Conservation (phyloP, 2,113 vertebrate genomes). For the Myrmophylax atrothorax region DNA sequence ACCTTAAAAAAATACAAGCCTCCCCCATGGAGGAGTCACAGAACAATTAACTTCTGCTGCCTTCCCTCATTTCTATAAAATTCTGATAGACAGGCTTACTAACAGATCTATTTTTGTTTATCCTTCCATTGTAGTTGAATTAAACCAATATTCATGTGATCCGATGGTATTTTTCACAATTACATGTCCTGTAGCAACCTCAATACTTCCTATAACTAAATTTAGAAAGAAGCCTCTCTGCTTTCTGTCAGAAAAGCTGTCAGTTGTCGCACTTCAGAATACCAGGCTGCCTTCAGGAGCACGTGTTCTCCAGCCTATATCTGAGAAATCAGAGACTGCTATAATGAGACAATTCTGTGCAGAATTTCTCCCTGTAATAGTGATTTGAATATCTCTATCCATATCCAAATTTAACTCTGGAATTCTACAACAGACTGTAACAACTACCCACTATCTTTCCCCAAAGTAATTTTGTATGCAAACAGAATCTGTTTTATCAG, state of each 20-base stretch:
- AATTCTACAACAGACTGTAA: not conserved
- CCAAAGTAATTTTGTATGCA: conserved; percentile 24
- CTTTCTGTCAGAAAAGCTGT: conserved; percentile 50
- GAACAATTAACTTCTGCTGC: not conserved
- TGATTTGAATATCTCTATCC: not conserved
- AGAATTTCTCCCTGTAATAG: conserved; percentile 15
- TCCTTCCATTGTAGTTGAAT: not conserved
- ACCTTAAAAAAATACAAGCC: not conserved
- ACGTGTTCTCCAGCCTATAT: not conserved
- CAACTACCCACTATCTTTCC: conserved; percentile 5
- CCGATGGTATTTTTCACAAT: not conserved
- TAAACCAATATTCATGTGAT: not conserved
- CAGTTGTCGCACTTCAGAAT: conserved; percentile 3
- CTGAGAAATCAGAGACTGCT: not conserved
- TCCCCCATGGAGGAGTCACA: not conserved
- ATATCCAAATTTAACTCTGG: conserved; percentile 39
- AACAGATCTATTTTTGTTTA: conserved; percentile 7
- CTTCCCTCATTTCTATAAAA: not conserved
- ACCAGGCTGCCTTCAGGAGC: conserved; percentile 11
- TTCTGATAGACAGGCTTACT: not conserved
- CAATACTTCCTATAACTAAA: conserved; percentile 3
- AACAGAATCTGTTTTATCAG: not conserved
- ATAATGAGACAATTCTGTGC: not conserved
- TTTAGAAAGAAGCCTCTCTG: conserved; percentile 32
- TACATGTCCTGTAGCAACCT: conserved; percentile 9